A percentile compares a stretch with the other conserved stretches of the same genome.
These are phyloP conservation scores for Mormyrus iriodes DNA, from an alignment of 2,113 vertebrate species.

Conservation along the genomic window DNA sequence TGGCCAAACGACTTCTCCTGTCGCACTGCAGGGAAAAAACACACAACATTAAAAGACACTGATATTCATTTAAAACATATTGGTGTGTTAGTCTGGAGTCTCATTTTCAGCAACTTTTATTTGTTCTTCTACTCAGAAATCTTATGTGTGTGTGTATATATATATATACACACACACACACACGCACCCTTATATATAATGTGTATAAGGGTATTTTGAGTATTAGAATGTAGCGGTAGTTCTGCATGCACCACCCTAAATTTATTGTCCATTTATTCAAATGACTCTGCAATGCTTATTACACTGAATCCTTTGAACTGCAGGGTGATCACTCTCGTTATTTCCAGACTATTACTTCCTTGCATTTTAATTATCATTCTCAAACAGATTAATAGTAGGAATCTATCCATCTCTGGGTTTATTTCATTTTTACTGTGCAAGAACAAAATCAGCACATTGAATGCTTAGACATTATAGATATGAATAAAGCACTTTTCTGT, in stretches of 20 bases:
- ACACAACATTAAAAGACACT: background rate
- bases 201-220: background rate
- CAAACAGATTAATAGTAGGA: conserved; percentile 22
- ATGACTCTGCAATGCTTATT: conserved; percentile 19
- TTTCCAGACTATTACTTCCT: conserved; percentile 25
- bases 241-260: background rate
- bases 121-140: background rate
- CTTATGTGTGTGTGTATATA: background rate
- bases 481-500: background rate
- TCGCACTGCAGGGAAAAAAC: background rate
- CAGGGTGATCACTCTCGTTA: conserved; percentile 5
- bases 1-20: background rate
- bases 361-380: conserved; percentile 26
- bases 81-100: background rate
- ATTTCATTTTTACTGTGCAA: background rate
- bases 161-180: background rate
- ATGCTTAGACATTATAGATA: background rate
- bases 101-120: background rate
- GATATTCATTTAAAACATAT: background rate
- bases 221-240: background rate
- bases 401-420: background rate
- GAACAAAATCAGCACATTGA: conserved; percentile 9
- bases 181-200: background rate
- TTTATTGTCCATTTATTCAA: conserved; percentile 23
- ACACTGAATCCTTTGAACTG: conserved; percentile 5